phyloP scores from a whole-genome alignment of 1,140 invertebrate species.

The Chrysoperla carnea region DNA sequence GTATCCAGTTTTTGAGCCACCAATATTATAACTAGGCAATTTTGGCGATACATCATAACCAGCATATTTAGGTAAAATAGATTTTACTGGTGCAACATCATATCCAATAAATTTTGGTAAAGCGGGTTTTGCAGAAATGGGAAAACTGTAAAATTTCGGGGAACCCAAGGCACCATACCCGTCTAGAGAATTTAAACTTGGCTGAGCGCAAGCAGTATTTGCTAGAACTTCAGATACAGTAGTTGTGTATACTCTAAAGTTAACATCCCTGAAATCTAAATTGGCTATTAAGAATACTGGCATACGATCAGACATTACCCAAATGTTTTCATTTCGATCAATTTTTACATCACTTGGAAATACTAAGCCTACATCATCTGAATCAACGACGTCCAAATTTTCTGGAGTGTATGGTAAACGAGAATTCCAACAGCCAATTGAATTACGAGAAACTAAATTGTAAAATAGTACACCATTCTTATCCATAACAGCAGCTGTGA shows the following conservation, averaged over 20 bases:
- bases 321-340: conserved; percentile 39
- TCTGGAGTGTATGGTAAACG: conserved; percentile 38
- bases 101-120: no score
- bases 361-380: conserved; percentile 52
- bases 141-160: no score
- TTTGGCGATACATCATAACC: no score
- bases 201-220: conserved; percentile 41
- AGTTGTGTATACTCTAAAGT: conserved; percentile 56
- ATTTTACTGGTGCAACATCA: no score
- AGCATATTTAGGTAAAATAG: no score
- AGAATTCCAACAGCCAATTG: conserved; percentile 64
- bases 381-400: conserved; percentile 50
- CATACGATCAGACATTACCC: conserved; percentile 69
- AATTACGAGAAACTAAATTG: conserved; percentile 60
- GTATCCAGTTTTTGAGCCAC: no score
- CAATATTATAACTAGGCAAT: no score
- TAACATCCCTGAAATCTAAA: conserved; percentile 55
- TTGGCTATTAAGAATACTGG: conserved; percentile 51
- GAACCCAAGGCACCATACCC: no score
- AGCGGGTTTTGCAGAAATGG: no score
- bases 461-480: conserved; percentile 50
- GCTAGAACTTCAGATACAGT: conserved; percentile 40
- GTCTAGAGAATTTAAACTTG: no score
- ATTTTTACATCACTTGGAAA: conserved; percentile 67
- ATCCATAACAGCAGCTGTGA: conserved; percentile 52